These are phyloP conservation scores for Ennomos quercinarius DNA, from an alignment of 2,888 invertebrate genomes.

Conservation along the genomic window DNA sequence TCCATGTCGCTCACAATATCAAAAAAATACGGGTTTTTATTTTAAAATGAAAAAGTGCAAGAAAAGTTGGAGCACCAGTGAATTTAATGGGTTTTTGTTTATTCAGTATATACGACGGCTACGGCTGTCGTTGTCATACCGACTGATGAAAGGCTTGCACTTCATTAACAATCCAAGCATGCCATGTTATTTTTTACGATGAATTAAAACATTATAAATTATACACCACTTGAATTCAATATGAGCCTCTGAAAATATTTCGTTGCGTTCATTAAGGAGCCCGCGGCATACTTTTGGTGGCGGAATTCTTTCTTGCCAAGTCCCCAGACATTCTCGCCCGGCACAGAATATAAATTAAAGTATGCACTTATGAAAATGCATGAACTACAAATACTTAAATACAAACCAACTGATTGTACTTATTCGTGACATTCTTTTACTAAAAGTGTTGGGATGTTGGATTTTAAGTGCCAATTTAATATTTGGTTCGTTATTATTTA, in stretches of 20 bases:
- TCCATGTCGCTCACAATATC: too few relatives aligned
- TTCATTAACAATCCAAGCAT: constrained; percentile 39
- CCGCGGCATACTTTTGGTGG: constrained; percentile 50
- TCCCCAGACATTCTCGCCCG: constrained; percentile 17
- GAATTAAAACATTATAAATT: constrained; percentile 69
- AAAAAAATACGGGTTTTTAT: too few relatives aligned
- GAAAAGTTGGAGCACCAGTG: constrained; percentile 1
- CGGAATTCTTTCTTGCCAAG: constrained; percentile 46
- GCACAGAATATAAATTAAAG: constrained; percentile 22
- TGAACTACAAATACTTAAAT: constrained; percentile 8
- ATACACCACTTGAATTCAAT: constrained; percentile 59
- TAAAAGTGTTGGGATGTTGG: neutral
- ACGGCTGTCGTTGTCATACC: constrained; percentile 1
- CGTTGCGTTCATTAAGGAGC: constrained; percentile 50
- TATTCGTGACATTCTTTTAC: constrained; percentile 1
- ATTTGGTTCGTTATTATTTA: constrained; percentile 13
- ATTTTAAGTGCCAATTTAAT: neutral
- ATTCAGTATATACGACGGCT: neutral
- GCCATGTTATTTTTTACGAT: constrained; percentile 39
- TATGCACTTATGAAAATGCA: constrained; percentile 18
- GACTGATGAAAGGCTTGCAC: constrained; percentile 34
- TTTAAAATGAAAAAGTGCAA: too few relatives aligned
- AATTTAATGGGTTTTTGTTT: constrained; percentile 8
- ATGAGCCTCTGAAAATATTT: constrained; percentile 49
- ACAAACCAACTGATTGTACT: neutral